A percentile compares a stretch with the other conserved stretches of the same genome.
Evolutionary conservation across 2,888 invertebrate species (phyloP).

Genomic region (Papilio gigon): DNA sequence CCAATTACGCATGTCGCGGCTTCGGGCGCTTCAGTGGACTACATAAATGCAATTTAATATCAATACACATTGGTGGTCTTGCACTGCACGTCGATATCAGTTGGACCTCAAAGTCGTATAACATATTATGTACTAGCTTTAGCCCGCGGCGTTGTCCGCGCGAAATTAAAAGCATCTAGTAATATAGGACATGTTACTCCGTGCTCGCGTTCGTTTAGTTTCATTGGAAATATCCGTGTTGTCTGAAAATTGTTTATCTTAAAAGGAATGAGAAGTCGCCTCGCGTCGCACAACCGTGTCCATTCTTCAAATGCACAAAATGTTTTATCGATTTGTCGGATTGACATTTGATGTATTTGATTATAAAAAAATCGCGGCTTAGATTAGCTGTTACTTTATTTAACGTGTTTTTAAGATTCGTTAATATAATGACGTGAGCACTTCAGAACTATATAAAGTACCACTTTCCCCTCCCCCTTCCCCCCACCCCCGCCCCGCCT

Average conservation of each 20-base stretch:
- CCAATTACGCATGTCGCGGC: background rate
- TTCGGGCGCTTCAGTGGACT: background rate
- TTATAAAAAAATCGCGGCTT: too few species aligned
- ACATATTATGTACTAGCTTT: too few species aligned
- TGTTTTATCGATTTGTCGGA: background rate
- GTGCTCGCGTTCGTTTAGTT: too few species aligned
- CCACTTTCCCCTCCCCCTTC: background rate
- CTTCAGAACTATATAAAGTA: background rate
- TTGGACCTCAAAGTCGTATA: too few species aligned
- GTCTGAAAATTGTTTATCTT: too few species aligned
- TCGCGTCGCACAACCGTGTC: too few species aligned
- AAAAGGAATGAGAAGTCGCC: too few species aligned
- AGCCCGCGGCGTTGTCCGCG: too few species aligned
- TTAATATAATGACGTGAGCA: background rate
- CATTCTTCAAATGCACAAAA: background rate
- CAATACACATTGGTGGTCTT: background rate
- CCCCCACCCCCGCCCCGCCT: background rate
- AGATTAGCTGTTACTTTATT: background rate
- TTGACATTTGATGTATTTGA: background rate
- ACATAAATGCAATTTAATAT: constrained; percentile 8
- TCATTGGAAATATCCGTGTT: too few species aligned
- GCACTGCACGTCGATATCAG: background rate
- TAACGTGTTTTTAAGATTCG: background rate
- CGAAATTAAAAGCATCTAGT: too few species aligned
- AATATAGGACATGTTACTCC: too few species aligned